Evolutionary conservation across 1,140 invertebrate genomes (phyloP).

Genomic region (Homalodisca vitripennis): DNA sequence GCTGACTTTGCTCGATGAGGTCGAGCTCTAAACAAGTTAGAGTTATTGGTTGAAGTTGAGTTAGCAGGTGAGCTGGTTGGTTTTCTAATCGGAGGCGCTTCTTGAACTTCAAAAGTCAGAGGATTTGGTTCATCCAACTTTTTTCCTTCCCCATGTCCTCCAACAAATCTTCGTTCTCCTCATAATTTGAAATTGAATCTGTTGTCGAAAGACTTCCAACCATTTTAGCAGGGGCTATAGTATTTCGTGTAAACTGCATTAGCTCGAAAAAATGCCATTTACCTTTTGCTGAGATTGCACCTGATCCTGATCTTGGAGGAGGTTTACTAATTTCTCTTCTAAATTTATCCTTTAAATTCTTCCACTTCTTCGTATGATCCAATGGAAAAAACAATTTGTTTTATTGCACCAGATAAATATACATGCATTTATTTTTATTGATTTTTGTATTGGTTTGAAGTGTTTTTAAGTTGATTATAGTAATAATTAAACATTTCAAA

Average conservation of each 20-base stretch:
- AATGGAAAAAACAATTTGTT: background rate
- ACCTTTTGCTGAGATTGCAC: background rate
- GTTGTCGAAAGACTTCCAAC: background rate
- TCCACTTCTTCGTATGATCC: background rate
- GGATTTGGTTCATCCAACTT: background rate
- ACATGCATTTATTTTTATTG: too few relatives aligned
- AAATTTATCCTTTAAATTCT: slow-evolving; percentile 12
- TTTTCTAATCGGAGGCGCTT: background rate
- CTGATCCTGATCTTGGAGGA: slow-evolving; percentile 14
- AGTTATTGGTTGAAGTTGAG: background rate
- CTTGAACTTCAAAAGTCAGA: background rate
- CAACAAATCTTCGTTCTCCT: background rate
- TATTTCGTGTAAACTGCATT: background rate
- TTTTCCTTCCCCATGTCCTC: background rate
- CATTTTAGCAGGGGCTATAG: background rate
- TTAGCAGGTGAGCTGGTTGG: background rate
- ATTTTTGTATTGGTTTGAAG: too few relatives aligned
- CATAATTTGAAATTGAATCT: background rate
- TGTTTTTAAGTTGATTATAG: too few relatives aligned
- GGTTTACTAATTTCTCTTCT: background rate
- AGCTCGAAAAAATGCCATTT: background rate
- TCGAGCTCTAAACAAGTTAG: background rate
- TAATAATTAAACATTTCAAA: too few relatives aligned
- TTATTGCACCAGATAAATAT: too few relatives aligned
- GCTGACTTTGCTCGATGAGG: background rate